Evolutionary conservation across 2,797 vertebrate genomes (phyloP).

Genomic region (Xenops minutus): DNA sequence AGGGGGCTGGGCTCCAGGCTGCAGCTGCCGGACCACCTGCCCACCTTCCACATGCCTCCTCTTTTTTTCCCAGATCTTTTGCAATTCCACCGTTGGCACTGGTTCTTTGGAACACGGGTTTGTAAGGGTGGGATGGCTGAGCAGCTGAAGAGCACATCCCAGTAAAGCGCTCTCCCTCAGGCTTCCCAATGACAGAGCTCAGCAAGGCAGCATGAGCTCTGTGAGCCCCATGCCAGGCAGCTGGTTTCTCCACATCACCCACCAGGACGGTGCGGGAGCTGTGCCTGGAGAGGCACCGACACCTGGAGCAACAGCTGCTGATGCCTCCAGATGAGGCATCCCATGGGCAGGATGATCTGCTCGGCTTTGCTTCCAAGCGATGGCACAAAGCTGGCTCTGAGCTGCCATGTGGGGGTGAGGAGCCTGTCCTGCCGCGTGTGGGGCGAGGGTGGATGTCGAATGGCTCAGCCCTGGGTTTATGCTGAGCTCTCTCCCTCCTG

Average conservation of each 20-base stretch:
- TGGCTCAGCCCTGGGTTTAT: fast-evolving
- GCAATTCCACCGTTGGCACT: neutral
- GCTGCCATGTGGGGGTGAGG: fast-evolving
- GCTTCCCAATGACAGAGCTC: neutral
- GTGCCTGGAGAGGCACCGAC: neutral
- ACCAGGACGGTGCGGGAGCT: fast-evolving
- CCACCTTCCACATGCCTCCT: neutral
- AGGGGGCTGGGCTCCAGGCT: neutral
- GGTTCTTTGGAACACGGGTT: fast-evolving
- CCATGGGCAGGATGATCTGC: neutral
- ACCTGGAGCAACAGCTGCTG: neutral
- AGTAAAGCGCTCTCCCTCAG: neutral
- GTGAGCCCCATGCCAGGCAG: neutral
- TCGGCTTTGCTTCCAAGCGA: neutral
- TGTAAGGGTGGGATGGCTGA: neutral
- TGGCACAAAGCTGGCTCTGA: fast-evolving
- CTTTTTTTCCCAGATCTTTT: neutral
- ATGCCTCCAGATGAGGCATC: neutral
- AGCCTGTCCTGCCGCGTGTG: fast-evolving
- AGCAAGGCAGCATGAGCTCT: neutral
- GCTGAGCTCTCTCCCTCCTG: neutral
- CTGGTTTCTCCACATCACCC: neutral
- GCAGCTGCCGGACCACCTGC: neutral
- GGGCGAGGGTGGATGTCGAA: fast-evolving
- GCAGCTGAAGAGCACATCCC: neutral